Evolutionary conservation across 2,888 invertebrate genomes (phyloP).

Genomic region (Xanthorhoe spadicearia): DNA sequence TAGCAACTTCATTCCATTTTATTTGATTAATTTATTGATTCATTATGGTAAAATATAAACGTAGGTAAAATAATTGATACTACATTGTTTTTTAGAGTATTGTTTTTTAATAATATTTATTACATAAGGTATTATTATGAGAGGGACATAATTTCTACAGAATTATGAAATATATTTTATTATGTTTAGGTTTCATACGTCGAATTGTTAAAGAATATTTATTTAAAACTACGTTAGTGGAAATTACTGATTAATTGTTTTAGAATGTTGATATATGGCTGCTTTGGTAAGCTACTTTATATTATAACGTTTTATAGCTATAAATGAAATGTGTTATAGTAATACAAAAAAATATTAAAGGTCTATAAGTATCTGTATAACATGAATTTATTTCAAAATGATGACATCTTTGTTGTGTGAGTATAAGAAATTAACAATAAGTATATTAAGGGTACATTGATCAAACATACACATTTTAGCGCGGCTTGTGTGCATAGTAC

Average conservation of each 20-base stretch:
- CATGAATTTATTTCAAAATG: constrained; percentile 13
- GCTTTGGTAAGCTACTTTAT: constrained; percentile 6
- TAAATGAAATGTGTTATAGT: neutral
- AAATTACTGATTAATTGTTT: neutral
- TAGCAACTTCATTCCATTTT: constrained; percentile 5
- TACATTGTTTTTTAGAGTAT: constrained; percentile 21
- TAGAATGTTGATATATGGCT: constrained; percentile 7
- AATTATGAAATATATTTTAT: constrained; percentile 23
- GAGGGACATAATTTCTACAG: constrained; percentile 13
- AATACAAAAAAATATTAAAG: neutral
- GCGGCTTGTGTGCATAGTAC: constrained; percentile 59
- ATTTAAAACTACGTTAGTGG: constrained; percentile 7
- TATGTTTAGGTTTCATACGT: constrained; percentile 29
- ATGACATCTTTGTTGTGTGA: constrained; percentile 17
- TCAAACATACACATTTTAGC: constrained; percentile 72
- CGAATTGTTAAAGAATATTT: constrained; percentile 24
- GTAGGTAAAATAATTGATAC: neutral
- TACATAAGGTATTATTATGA: constrained; percentile 17
- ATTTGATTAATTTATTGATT: constrained; percentile 13
- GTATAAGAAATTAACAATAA: constrained; percentile 28
- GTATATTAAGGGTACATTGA: constrained; percentile 64
- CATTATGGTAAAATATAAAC: constrained; percentile 5
- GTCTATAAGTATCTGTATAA: neutral
- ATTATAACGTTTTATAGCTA: neutral
- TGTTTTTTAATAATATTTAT: constrained; percentile 24